Evolutionary conservation across 2,888 invertebrate species (phyloP), one percentile per base, ranked within the genome.

Genomic region (Hedya salicella): DNA sequence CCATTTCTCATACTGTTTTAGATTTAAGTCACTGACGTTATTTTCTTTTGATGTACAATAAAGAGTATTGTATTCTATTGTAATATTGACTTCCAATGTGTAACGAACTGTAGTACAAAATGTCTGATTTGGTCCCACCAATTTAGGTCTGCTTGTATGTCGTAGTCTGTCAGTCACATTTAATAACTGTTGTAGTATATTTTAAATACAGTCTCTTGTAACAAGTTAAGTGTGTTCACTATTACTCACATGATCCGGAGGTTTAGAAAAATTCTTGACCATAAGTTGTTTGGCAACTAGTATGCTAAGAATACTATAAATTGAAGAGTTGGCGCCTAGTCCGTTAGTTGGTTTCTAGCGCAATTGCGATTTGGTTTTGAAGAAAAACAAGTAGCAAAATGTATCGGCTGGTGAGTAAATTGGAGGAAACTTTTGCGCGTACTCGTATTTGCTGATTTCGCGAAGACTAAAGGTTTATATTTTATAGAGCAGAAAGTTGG

Each of bases 351-450:
- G n/a, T 3, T 16, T 48, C 48, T 54, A 32, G 30, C 21, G 9
- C 42, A 17, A 53, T 65, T 14, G 52, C 59, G 13, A 44, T 30
- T 39, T 36, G 53, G 63, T 57, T 54, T 54, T 32, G 40, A 44
- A 46, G 44, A 52, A 32, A 73, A 53, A 56, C 16, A 48, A 62
- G 71, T 32, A 53, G 56, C 48, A 76, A 78, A 74, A 87, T 87
- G 85, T 80, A 75, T 70, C 75, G 77, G 42, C 74, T 82, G 81
- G 86, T 87, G 65, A 87, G 85, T 82, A 40, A 59, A 56, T 63
- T 40, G 14, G 1, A 13, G 19, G 6, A 19, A 30, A 46, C 16
- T 3, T 32, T 4, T 5, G 11, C n/a, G n/a, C n/a, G n/a, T 36
- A 0, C 16, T 46, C 6, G 11, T 8, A 25, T 17, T 46, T 11